Percentiles rank a stretch among this genome's conserved stretches.
phyloP scores from a whole-genome alignment of 2,113 vertebrate species.

The Petroica traversi region DNA sequence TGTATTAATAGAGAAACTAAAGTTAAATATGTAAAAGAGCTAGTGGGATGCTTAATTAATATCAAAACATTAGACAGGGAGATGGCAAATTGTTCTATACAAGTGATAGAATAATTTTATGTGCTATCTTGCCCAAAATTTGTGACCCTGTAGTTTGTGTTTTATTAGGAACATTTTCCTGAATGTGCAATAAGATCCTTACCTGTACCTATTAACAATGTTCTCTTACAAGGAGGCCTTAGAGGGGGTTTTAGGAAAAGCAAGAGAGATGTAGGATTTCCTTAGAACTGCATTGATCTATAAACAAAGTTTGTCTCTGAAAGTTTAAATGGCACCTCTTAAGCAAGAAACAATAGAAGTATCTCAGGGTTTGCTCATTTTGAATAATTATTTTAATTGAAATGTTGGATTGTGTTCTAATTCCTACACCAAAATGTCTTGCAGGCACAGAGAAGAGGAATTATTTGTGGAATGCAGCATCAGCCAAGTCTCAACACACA shows the following conservation, averaged over 20 bases:
- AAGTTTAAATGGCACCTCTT: not conserved
- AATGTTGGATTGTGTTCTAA: not conserved
- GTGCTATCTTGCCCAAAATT: not conserved
- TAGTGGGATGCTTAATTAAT: not conserved
- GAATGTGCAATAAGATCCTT: not conserved
- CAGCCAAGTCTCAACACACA: conserved; percentile 68
- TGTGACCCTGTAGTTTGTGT: not conserved
- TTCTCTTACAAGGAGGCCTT: not conserved
- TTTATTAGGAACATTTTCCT: conserved; percentile 10
- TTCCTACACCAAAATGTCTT: conserved; percentile 13
- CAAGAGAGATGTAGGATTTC: not conserved
- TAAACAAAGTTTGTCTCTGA: not conserved
- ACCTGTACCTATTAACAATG: not conserved
- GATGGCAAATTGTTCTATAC: not conserved
- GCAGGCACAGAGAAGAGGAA: conserved; percentile 33
- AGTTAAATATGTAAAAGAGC: not conserved
- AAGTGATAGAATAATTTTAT: not conserved
- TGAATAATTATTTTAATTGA: conserved; percentile 11
- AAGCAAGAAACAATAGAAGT: not conserved
- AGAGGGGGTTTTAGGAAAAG: not conserved
- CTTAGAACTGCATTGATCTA: not conserved
- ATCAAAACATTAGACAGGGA: not conserved
- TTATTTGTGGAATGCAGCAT: conserved; percentile 55
- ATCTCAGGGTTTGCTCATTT: not conserved
- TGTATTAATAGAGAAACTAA: not conserved